Base-by-base conservation (phyloP, 2,888 invertebrate species). In the Drosophila demipolita region DNA sequence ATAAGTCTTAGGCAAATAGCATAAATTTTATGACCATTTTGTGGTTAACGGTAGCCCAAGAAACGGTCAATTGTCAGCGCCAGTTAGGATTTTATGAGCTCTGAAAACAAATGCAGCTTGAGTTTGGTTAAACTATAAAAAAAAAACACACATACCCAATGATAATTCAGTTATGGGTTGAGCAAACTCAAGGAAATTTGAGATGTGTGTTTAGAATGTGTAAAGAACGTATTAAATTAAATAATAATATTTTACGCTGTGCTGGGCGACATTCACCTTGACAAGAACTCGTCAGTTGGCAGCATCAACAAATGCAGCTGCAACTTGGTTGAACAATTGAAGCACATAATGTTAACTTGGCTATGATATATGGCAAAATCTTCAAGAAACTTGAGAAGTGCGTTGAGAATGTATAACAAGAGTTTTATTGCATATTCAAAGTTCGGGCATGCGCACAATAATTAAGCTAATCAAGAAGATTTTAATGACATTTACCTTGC, bases 1-100 rank as follows among this genome's bases (percentile, higher is more conserved):
- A 57, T 59, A 69, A 65, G 70, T 42, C 58, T 35, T 40, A 1
- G 49, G 12, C 53, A 62, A 42, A 35, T 59, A 53, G 68, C 75
- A 29, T 73, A 75, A 72, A 78, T 71, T 85, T 74, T 65, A 77
- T 67, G 26, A 63, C 62, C 78, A 49, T 75, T 80, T 72, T 57
- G 75, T 66, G 74, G 79, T 76, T 70, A 73, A 71, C 79, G 74
- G 83, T 79, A 75, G 84, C 71, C 66, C 57, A 66, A 57, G 40
- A 58, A 40, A 36, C 5, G 29, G 29, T 55, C 62, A 75, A 20
- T 32, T 73, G 66, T 26, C 50, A 62, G 49, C 58, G 45, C 35
- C 63, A 49, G 55, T 45, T 50, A 17, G n/a, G 15, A 29, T 62
- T 62, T 60, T 62, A 75, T 45, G 73, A 55, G 57, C 65, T 32